These are phyloP conservation scores for Tachystola acroxantha DNA, from an alignment of 2,888 invertebrate genomes.

Conservation along the genomic window DNA sequence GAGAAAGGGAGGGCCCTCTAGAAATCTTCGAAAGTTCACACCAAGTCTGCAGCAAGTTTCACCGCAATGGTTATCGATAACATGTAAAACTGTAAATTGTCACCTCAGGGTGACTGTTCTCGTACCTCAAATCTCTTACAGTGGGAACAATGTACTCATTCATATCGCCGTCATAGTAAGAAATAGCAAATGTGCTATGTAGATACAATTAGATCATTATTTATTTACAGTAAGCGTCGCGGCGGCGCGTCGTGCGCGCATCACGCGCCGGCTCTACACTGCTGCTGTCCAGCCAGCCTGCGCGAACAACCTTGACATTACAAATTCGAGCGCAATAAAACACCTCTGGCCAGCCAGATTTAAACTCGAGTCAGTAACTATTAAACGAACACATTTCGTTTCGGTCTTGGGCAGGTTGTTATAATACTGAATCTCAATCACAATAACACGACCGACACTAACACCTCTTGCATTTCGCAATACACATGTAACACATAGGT, in stretches of 20 bases:
- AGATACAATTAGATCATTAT: slow-evolving; percentile 73
- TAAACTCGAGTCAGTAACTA: background rate
- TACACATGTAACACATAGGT: background rate
- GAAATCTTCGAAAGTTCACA: slow-evolving; percentile 63
- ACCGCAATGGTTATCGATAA: background rate
- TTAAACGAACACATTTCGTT: background rate
- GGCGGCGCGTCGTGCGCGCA: slow-evolving; percentile 43
- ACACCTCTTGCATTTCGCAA: background rate
- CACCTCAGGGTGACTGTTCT: background rate
- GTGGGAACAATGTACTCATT: background rate
- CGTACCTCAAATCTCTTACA: background rate
- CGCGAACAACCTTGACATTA: slow-evolving; percentile 58
- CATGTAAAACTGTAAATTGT: too few species aligned
- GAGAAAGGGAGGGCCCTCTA: slow-evolving; percentile 58
- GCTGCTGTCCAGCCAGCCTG: slow-evolving; percentile 45
- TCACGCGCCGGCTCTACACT: slow-evolving; percentile 40
- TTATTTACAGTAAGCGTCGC: slow-evolving; percentile 65
- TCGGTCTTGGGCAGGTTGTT: background rate
- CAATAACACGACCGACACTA: background rate
- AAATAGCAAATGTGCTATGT: slow-evolving; percentile 57
- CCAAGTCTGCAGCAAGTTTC: slow-evolving; percentile 19
- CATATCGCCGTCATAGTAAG: slow-evolving; percentile 45
- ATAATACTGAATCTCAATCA: background rate
- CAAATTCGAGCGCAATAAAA: slow-evolving; percentile 8
- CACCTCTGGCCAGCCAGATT: background rate